Evolutionary conservation across 2,888 invertebrate genomes (phyloP), one percentile per base, ranked within the genome.

Genomic region (Lymantria dispar): DNA sequence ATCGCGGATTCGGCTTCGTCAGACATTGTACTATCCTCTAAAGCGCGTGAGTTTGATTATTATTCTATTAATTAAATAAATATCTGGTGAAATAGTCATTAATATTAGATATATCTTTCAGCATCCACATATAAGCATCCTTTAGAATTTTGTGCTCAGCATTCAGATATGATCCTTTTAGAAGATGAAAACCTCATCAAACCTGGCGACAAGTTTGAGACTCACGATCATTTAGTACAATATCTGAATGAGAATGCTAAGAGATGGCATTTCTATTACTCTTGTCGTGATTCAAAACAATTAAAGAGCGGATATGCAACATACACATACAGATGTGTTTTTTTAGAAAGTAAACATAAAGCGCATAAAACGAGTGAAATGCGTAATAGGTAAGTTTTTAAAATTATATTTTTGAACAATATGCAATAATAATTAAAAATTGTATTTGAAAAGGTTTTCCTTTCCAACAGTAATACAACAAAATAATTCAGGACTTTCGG

Each of bases 241-340:
- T 80, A 77, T 55, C 48, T 77, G n/a, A 78, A 78, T 56, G 70
- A 70, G 33, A 66, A 79, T 47, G 78, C 78, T 2, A 73, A 72
- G 29, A 57, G 64, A 49, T 80, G 80, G 80, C 70, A 64, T 47
- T 78, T 70, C 49, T 80, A 77, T 39, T 74, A 76, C 50, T 74
- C 72, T 48, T 80, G 78, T 57, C 70, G 72, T 0, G 78, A 79
- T 59, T 78, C 76, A 8, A 65, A 67, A 15, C 72, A 70, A 43
- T 63, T 68, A 3, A 67, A 70, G 29, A 61, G 66, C 0, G 67
- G 62, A 1, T 56, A 59, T 46, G 76, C 75, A 58, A 50, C 62
- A 3, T 78, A 73, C 49, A 72, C 73, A 0, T 80, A 77, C 45
- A 70, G 68, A 48, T 80, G 80, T 60, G 69, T 78, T 44, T 80